A percentile compares a stretch with the other conserved stretches of the same genome.
These are phyloP conservation scores for Erpobdella octoculata DNA, from an alignment of 2,888 invertebrate species.

Conservation along the genomic window DNA sequence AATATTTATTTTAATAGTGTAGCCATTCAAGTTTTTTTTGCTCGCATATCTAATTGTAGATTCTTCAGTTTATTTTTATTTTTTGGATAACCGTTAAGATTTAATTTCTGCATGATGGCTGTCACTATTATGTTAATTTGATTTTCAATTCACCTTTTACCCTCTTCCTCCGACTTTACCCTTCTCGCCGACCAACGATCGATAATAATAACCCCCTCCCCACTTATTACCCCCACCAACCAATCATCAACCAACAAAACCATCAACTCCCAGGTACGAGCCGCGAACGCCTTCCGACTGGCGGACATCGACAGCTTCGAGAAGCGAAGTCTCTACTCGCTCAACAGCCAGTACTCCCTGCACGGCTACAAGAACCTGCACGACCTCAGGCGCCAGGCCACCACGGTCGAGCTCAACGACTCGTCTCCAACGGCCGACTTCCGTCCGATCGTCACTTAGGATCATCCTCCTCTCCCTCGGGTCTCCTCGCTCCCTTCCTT, in stretches of 20 bases:
- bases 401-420: constrained; percentile 10
- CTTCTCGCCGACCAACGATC: not conserved
- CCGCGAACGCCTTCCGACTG: constrained; percentile 99
- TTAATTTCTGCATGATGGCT: too few species aligned
- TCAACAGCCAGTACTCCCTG: constrained; percentile 49
- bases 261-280: constrained; percentile 79
- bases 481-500: too few species aligned
- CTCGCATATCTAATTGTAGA: too few species aligned
- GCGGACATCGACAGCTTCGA: constrained; percentile 87
- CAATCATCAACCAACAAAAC: constrained; percentile 37
- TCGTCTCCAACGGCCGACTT: not conserved
- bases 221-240: not conserved
- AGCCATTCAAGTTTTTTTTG: too few species aligned
- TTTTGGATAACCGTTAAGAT: too few species aligned
- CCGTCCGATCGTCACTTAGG: not conserved
- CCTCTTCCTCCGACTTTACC: not conserved
- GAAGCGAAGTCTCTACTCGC: constrained; percentile 48
- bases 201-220: not conserved
- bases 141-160: too few species aligned
- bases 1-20: too few species aligned
- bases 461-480: too few species aligned
- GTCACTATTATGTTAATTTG: too few species aligned
- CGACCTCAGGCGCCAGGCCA: constrained; percentile 27
- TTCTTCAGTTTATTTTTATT: too few species aligned
- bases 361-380: constrained; percentile 45